phyloP scores from a whole-genome alignment of 2,797 vertebrate genomes.

The Botia kubotai region DNA sequence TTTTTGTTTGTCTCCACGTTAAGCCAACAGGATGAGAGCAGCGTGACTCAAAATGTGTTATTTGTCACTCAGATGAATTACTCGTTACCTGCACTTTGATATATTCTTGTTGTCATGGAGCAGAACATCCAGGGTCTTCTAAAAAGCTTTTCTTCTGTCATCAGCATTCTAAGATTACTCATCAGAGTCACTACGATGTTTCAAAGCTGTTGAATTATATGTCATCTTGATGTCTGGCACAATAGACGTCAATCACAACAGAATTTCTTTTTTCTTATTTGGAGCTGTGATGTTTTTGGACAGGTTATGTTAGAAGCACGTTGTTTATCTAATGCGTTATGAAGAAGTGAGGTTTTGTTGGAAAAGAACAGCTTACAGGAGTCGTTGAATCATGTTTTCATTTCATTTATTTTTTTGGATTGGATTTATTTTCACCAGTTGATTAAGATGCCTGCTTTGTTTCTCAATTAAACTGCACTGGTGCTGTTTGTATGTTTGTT shows the following conservation, averaged over 20 bases:
- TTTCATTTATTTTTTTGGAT: too few relatives aligned
- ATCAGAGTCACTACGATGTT: neutral
- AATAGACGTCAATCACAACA: too few relatives aligned
- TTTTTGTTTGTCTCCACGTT: neutral
- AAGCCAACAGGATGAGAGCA: neutral
- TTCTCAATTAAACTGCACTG: too few relatives aligned
- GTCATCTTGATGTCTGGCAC: neutral
- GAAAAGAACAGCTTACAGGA: too few relatives aligned
- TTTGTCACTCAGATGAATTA: slow-evolving; percentile 5
- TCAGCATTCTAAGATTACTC: neutral
- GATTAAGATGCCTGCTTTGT: too few relatives aligned
- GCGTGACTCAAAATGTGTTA: neutral
- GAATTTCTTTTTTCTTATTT: neutral
- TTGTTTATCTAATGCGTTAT: neutral
- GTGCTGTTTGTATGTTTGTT: too few relatives aligned
- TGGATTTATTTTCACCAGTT: too few relatives aligned
- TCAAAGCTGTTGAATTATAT: neutral
- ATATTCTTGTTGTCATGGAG: slow-evolving; percentile 4
- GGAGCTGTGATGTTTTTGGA: neutral
- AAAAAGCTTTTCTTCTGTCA: slow-evolving; percentile 1
- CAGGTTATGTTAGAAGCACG: neutral
- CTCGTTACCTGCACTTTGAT: slow-evolving; percentile 11
- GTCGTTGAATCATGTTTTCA: too few relatives aligned
- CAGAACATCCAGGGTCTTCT: neutral
- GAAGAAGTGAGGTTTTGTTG: too few relatives aligned